A percentile compares a stretch with the other conserved stretches of the same genome.
These are phyloP conservation scores for Dysmachus trigonus DNA, from an alignment of 2,888 invertebrate species.

Conservation along the genomic window DNA sequence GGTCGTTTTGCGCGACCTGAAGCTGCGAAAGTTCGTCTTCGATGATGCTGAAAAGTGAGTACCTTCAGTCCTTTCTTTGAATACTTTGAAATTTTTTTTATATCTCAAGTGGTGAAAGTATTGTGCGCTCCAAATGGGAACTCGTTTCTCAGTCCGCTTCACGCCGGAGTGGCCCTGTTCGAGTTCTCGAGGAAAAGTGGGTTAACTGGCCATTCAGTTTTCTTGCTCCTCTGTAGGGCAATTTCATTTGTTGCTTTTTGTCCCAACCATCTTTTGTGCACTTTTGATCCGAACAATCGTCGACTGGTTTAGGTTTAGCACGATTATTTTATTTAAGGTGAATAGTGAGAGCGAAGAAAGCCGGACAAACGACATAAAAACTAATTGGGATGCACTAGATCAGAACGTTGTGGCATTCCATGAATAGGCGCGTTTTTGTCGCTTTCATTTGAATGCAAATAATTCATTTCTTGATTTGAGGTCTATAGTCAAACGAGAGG, in stretches of 20 bases:
- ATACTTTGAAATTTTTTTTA: not conserved
- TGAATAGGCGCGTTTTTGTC: not conserved
- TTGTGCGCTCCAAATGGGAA: slow-evolving; percentile 20
- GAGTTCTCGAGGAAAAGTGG: not conserved
- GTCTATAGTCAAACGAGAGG: not conserved
- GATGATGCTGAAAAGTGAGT: slow-evolving; percentile 85
- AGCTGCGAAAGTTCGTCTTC: slow-evolving; percentile 93
- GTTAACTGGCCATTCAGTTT: slow-evolving; percentile 31
- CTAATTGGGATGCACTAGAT: slow-evolving; percentile 22
- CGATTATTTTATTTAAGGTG: not conserved
- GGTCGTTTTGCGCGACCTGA: slow-evolving; percentile 89
- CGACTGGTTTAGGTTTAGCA: not conserved
- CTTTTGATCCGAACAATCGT: not conserved
- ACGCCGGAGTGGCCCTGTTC: not conserved
- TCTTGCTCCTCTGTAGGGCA: slow-evolving; percentile 16
- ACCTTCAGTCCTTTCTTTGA: not conserved
- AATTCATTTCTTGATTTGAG: not conserved
- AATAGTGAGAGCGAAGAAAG: slow-evolving; percentile 7
- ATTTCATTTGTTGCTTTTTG: not conserved
- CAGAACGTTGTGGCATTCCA: not conserved
- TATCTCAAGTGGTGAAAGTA: slow-evolving; percentile 10
- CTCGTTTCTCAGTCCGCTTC: not conserved
- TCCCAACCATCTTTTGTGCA: not conserved
- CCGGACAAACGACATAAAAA: not conserved
- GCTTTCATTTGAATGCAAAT: slow-evolving; percentile 12